Evolutionary conservation across 2,888 invertebrate species (phyloP).

Genomic region (Dryobota labecula): DNA sequence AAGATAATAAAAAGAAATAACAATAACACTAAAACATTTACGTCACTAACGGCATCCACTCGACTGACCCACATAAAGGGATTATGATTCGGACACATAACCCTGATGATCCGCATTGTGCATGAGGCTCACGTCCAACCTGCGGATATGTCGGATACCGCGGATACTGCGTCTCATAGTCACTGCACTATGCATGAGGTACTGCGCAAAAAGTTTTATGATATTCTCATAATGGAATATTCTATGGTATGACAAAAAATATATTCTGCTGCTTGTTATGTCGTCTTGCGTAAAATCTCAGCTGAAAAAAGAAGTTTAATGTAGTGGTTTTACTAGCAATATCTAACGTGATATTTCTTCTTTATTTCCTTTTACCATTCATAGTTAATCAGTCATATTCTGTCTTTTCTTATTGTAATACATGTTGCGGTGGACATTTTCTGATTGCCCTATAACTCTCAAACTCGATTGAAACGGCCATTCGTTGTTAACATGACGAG

Average conservation of each 20-base stretch:
- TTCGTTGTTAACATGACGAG: background rate
- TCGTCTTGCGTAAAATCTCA: constrained; percentile 19
- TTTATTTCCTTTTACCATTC: constrained; percentile 4
- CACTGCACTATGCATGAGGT: constrained; percentile 57
- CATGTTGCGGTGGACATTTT: background rate
- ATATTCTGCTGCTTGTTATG: constrained; percentile 11
- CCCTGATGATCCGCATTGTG: constrained; percentile 51
- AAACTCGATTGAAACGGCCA: background rate
- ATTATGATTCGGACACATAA: constrained; percentile 59
- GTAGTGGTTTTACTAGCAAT: constrained; percentile 4
- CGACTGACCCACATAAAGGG: constrained; percentile 59
- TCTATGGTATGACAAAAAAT: constrained; percentile 29
- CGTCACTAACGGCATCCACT: constrained; percentile 39
- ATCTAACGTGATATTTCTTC: constrained; percentile 16
- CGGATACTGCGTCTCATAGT: constrained; percentile 44
- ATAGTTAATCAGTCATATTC: background rate
- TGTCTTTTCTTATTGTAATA: background rate
- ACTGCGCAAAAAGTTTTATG: constrained; percentile 52
- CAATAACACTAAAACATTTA: constrained; percentile 53
- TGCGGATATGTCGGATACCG: constrained; percentile 43
- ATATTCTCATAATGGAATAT: constrained; percentile 51
- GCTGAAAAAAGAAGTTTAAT: constrained; percentile 2
- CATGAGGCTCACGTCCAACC: constrained; percentile 59
- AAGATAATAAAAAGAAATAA: constrained; percentile 49
- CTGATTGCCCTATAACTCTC: background rate